Conservation (phyloP, 2,113 vertebrate species). For the Emydocephalus ijimae region DNA sequence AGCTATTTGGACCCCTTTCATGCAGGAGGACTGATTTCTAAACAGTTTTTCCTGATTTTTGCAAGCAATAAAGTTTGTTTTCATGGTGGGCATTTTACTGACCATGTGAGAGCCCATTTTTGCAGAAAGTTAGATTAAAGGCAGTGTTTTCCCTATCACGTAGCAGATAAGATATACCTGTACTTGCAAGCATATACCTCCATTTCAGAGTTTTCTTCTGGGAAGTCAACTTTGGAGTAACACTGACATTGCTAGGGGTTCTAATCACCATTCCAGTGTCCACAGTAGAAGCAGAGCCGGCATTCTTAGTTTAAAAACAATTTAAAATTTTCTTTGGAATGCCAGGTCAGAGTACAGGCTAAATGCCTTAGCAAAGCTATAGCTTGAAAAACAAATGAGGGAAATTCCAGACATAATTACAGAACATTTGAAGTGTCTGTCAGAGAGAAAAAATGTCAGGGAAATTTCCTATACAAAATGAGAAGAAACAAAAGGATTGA, state of each 20-base stretch:
- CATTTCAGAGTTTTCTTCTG: not conserved
- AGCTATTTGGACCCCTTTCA: not conserved
- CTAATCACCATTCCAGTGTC: not conserved
- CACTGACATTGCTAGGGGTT: not conserved
- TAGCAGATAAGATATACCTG: not conserved
- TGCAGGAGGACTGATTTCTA: not conserved
- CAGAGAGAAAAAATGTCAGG: not conserved
- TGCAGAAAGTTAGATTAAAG: not conserved
- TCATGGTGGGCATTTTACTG: not conserved
- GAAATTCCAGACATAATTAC: not conserved
- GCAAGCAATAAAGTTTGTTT: not conserved
- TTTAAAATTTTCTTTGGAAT: not conserved
- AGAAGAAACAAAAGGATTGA: not conserved
- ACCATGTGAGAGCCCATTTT: not conserved
- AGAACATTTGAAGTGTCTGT: not conserved
- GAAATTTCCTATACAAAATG: not conserved
- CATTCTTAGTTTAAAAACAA: not conserved
- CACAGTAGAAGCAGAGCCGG: not conserved
- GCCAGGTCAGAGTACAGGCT: not conserved
- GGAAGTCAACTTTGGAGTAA: not conserved
- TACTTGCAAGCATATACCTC: not conserved
- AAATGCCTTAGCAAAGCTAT: not conserved
- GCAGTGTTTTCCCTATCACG: not conserved
- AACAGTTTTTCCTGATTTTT: not conserved
- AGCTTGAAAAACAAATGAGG: not conserved